These are phyloP conservation scores for Platanista minor DNA, from an alignment of 2,113 vertebrate genomes.

Conservation along the genomic window DNA sequence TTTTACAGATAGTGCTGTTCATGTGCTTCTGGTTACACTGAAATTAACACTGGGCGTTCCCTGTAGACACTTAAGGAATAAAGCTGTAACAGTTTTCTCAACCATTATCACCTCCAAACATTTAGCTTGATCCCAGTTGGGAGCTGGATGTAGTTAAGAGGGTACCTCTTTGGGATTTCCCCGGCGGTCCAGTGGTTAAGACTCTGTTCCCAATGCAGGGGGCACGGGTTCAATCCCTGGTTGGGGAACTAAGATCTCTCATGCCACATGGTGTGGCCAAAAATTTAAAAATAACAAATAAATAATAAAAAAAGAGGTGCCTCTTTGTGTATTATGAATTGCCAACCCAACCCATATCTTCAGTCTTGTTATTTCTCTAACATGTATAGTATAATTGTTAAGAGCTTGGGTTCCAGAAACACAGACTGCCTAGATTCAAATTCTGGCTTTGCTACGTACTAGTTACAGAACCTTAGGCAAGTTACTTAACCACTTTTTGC, in stretches of 20 bases:
- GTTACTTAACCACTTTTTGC: background rate
- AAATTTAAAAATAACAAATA: too few relatives aligned
- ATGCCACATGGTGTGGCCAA: too few relatives aligned
- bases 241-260: too few relatives aligned
- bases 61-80: background rate
- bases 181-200: too few relatives aligned
- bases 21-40: background rate
- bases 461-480: background rate
- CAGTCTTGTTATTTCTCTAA: background rate
- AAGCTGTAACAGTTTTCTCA: background rate
- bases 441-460: background rate
- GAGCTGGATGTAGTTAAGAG: background rate
- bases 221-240: too few relatives aligned
- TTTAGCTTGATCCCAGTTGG: background rate
- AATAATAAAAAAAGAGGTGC: background rate
- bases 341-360: background rate
- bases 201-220: too few relatives aligned
- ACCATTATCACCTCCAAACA: background rate
- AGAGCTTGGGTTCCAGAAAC: background rate
- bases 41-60: background rate
- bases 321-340: background rate
- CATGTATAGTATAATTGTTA: background rate
- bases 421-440: background rate
- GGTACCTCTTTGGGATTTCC: background rate
- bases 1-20: background rate